Conservation (phyloP, 2,888 invertebrate genomes). For the Nyleta sp. region DNA sequence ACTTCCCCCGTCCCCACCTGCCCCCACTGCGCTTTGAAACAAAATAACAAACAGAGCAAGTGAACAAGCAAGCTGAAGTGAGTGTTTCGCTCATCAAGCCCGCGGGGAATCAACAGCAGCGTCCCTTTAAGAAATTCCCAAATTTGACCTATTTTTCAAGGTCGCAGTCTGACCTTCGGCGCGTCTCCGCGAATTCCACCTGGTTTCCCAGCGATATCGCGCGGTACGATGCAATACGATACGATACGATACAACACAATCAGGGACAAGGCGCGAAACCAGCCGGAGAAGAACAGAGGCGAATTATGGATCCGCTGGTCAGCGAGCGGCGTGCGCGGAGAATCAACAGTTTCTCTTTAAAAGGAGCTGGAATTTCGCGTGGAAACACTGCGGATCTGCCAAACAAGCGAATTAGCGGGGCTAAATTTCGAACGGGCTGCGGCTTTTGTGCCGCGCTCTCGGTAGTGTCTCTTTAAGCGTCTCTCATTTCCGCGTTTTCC, state of each 20-base stretch:
- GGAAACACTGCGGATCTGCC: too few relatives aligned
- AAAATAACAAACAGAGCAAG: conserved; percentile 30
- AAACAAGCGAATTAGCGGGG: too few relatives aligned
- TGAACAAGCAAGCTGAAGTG: conserved; percentile 22
- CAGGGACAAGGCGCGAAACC: background rate
- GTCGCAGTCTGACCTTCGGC: conserved; percentile 43
- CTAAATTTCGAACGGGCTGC: too few relatives aligned
- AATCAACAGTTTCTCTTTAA: conserved; percentile 52
- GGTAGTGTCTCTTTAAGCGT: too few relatives aligned
- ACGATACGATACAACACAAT: conserved; percentile 9
- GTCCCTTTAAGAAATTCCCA: conserved; percentile 55
- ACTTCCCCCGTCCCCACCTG: too few relatives aligned
- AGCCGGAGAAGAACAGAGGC: background rate
- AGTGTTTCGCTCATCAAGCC: conserved; percentile 45
- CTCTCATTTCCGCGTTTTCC: too few relatives aligned
- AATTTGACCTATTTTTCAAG: conserved; percentile 64
- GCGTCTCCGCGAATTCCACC: conserved; percentile 30
- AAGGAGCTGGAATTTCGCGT: conserved; percentile 1
- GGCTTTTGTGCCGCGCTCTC: too few relatives aligned
- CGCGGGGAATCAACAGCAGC: conserved; percentile 46
- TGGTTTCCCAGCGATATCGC: conserved; percentile 38
- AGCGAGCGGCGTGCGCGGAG: background rate
- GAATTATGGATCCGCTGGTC: conserved; percentile 24
- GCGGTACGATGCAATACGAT: conserved; percentile 14
- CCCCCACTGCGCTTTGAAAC: too few relatives aligned